Base-by-base conservation (phyloP, 2,113 vertebrate genomes). In the Erpornis zantholeuca region DNA sequence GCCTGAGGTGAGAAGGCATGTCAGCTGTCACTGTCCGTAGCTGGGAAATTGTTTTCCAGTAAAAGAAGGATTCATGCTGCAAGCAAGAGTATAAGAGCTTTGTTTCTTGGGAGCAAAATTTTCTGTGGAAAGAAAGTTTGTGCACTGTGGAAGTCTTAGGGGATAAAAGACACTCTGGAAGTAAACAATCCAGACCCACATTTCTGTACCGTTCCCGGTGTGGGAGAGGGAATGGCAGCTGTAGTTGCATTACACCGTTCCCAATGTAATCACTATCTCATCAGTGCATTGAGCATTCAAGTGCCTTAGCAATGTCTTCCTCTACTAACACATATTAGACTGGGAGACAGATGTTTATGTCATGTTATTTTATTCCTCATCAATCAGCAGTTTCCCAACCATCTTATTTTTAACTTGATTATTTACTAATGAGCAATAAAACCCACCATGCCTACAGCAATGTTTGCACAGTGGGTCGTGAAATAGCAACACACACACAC, bases 371-470 rank as follows among this genome's bases (percentile, higher is more conserved):
- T 97, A 96, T 95, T 96, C 97, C 96, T 97, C 95, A 97, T 98
- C 98, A 96, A 95, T 98, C 97, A 97, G 85, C 56, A 56, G 89
- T 97, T 98, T 97, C 95, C 69, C 75, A 94, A 92, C 88, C 82
- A 95, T 98, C 96, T 95, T 95, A 96, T 96, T 96, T 97, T 97
- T 97, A 97, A 97, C 97, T 96, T 94, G 94, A 96, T 96, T 96
- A 97, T 97, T 97, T 98, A 97, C 97, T 98, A 97, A 97, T 95
- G 96, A 97, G 95, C 94, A 97, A 90, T 96, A 94, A 93, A 98
- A 96, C 71, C 94, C 96, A 92, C 91, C 71, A 21, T 83, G 96
- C 97, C 97, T 85, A 59, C 31, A 97, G 97, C 96, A 90, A 63
- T 25, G 53, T 96, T 94, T 96, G 88, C 61, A 65, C 82, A 82